Base-by-base conservation (phyloP, 2,888 invertebrate genomes). In the Pammene fasciana region DNA sequence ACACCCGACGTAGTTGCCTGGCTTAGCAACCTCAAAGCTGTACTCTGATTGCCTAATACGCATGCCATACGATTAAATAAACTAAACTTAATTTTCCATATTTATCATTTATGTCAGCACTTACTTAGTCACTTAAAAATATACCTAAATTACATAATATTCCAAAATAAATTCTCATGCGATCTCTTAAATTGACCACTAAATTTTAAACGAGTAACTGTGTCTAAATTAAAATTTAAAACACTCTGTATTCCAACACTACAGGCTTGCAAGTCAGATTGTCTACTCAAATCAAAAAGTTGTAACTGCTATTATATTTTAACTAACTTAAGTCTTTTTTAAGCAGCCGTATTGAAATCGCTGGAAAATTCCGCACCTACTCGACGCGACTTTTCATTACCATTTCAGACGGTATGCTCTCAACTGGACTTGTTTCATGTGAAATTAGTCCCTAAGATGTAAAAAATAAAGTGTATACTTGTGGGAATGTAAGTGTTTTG, bases 301-400 rank as follows among this genome's bases (percentile, higher is more conserved):
- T 9, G n/a, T 36, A 54, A 54, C 34, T 54, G 34, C n/a, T 16
- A 34, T 34, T n/a, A 2, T 34, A n/a, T 3, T 0, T n/a, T 16
- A 13, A n/a, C 11, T 0, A 36, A 36, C n/a, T 7, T 36, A 54
- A 8, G 34, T 8, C n/a, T 4, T 54, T 54, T 54, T 7, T 0
- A 13, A 54, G 16, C 8, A 8, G 2, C n/a, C n/a, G 11, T 26
- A 26, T 26, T 45, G 16, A 65, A 55, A 65, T 55, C 55, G 8
- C 0, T 55, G 13, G 54, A 54, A 46, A 65, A 52, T 18, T 36
- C 13, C 65, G 1, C 34, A 13, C 54, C 36, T 45, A n/a, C 5
- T 26, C 11, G 38, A 43, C 43, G 4, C 11, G 52, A 54, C n/a
- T 65, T 38, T 64, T 55, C 46, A 65, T 65, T 45, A 16, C 54